phyloP scores from a whole-genome alignment of 1,140 invertebrate genomes.

The Monochamus saltuarius region DNA sequence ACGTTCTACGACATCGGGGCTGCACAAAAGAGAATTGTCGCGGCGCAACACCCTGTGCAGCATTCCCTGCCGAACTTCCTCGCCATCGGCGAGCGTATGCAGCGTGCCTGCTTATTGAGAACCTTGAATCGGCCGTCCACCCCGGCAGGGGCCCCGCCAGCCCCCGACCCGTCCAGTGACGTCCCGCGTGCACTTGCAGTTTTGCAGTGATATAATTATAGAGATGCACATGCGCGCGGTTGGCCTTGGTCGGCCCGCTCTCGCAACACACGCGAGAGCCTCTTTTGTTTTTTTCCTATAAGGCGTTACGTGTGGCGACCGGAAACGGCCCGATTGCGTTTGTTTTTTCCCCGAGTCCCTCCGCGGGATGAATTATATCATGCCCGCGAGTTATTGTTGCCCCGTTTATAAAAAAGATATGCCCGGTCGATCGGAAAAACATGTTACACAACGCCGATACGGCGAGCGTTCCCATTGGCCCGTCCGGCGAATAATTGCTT shows the following conservation, averaged over 20 bases:
- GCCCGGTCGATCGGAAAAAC: too few species aligned
- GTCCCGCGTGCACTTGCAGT: slow-evolving; percentile 27
- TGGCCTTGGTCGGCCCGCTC: slow-evolving; percentile 10
- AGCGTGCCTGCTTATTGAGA: background rate
- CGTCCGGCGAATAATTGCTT: too few species aligned
- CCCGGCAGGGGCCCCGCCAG: slow-evolving; percentile 21
- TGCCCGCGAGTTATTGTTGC: background rate
- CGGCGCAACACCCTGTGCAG: too few species aligned
- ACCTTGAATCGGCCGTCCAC: slow-evolving; percentile 37
- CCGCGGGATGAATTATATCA: background rate
- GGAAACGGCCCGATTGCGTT: slow-evolving; percentile 20
- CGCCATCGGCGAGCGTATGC: too few species aligned
- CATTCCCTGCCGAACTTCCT: too few species aligned
- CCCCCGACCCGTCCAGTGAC: slow-evolving; percentile 16
- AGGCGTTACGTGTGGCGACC: slow-evolving; percentile 22
- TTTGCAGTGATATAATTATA: slow-evolving; percentile 35
- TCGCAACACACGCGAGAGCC: background rate
- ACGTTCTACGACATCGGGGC: too few species aligned
- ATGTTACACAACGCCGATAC: too few species aligned
- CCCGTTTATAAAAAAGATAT: too few species aligned
- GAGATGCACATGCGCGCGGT: slow-evolving; percentile 24
- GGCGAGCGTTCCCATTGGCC: too few species aligned
- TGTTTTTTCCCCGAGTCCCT: slow-evolving; percentile 5
- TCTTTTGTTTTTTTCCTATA: slow-evolving; percentile 19
- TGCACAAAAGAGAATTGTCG: too few species aligned